phyloP scores from a whole-genome alignment of 2,888 invertebrate genomes.

The Tuberolachnus salignus region DNA sequence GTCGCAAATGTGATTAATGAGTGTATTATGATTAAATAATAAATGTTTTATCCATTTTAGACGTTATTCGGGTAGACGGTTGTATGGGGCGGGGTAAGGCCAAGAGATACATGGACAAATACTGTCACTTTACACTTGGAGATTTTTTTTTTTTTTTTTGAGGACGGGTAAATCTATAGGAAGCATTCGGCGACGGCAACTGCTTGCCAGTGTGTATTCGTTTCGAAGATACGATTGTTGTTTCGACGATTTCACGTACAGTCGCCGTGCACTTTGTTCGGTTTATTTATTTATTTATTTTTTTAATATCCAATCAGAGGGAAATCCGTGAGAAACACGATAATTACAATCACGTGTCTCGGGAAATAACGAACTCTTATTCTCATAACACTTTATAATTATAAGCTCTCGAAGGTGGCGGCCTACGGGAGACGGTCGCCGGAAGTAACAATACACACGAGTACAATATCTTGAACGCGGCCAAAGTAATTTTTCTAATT shows the following conservation, averaged over 20 bases:
- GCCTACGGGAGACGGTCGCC: constrained; percentile 1
- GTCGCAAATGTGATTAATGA: no score
- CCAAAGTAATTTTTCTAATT: constrained; percentile 25
- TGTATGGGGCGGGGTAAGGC: no score
- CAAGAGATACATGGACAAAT: no score
- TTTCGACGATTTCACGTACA: not conserved
- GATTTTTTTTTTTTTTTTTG: no score
- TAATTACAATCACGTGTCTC: not conserved
- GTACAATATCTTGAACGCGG: not conserved
- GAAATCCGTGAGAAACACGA: not conserved
- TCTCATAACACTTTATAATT: no score
- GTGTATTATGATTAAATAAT: no score
- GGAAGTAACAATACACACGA: not conserved
- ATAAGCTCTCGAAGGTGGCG: not conserved
- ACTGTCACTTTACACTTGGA: no score
- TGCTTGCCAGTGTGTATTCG: not conserved
- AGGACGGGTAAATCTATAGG: no score
- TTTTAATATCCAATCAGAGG: not conserved
- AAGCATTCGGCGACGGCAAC: no score
- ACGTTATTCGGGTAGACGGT: no score
- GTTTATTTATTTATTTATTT: no score
- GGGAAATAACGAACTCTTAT: constrained; percentile 6
- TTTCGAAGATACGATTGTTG: constrained; percentile 6
- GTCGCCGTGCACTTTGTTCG: not conserved
- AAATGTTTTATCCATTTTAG: no score